Percentiles rank a stretch among this genome's conserved stretches.
phyloP scores from a whole-genome alignment of 2,888 invertebrate species.

The Tribolium freemani region DNA sequence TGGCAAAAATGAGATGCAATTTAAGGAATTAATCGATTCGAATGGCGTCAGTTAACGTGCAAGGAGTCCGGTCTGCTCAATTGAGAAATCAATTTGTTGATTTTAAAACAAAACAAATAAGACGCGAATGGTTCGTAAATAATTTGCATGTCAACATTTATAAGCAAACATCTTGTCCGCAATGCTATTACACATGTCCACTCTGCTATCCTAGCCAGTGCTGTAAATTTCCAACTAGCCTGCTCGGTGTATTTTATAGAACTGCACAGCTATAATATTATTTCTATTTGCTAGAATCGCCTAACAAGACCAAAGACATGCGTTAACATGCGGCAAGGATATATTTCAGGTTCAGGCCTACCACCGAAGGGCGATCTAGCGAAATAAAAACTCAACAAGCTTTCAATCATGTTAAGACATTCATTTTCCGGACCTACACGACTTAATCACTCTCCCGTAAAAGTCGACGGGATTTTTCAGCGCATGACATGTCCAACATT shows the following conservation, averaged over 20 bases:
- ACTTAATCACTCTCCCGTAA: slow-evolving; percentile 42
- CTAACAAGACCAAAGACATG: slow-evolving; percentile 46
- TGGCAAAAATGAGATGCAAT: slow-evolving; percentile 41
- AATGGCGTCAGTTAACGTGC: slow-evolving; percentile 47
- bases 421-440: background rate
- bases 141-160: slow-evolving; percentile 63
- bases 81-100: slow-evolving; percentile 61
- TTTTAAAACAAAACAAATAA: slow-evolving; percentile 56
- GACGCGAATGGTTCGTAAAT: slow-evolving; percentile 59
- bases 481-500: slow-evolving; percentile 46
- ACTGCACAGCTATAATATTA: slow-evolving; percentile 44
- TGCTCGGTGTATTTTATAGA: slow-evolving; percentile 43
- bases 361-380: background rate
- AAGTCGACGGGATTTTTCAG: slow-evolving; percentile 39
- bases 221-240: slow-evolving; percentile 44
- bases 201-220: slow-evolving; percentile 51
- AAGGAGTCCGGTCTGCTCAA: slow-evolving; percentile 48
- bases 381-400: background rate
- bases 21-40: slow-evolving; percentile 48
- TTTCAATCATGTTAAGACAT: background rate
- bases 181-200: slow-evolving; percentile 62
- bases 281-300: slow-evolving; percentile 45
- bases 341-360: slow-evolving; percentile 35
- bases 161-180: slow-evolving; percentile 63
- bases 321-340: slow-evolving; percentile 37